Percentiles rank a stretch among this genome's conserved stretches.
Evolutionary conservation across 2,113 vertebrate genomes (phyloP).

Genomic region (Platycercus adscitus): DNA sequence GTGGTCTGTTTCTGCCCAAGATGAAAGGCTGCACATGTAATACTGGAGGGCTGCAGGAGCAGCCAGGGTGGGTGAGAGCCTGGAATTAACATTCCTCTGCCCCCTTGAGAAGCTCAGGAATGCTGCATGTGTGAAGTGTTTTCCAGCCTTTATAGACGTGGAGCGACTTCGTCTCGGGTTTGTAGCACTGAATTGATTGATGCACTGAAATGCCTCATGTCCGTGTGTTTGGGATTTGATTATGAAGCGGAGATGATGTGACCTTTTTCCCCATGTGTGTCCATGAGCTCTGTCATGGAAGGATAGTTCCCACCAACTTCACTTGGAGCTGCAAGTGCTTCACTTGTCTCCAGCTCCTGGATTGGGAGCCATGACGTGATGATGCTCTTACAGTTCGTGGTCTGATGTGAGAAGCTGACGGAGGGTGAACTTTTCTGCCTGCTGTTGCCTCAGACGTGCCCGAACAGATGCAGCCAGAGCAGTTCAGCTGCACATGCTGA

Average conservation of each 20-base stretch:
- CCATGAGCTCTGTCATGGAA: accelerated
- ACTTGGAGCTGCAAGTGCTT: background rate
- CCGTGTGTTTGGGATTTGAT: background rate
- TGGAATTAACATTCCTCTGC: background rate
- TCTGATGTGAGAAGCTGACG: background rate
- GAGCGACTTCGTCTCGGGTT: accelerated
- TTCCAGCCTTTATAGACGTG: background rate
- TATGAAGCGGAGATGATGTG: accelerated
- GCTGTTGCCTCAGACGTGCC: background rate
- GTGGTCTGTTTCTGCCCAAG: background rate
- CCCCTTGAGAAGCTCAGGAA: background rate
- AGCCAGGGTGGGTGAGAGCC: background rate
- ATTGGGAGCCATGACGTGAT: accelerated
- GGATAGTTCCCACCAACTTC: background rate
- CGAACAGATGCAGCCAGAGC: background rate
- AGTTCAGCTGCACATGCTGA: background rate
- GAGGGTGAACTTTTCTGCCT: background rate
- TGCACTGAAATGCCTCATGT: background rate
- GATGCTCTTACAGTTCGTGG: background rate
- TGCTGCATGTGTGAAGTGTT: accelerated
- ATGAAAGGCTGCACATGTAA: background rate
- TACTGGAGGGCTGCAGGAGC: accelerated
- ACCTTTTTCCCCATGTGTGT: too few relatives aligned
- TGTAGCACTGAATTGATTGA: background rate
- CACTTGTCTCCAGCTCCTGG: accelerated